Conservation (phyloP, 2,888 invertebrate species). For the Quadroppia sp. region DNA sequence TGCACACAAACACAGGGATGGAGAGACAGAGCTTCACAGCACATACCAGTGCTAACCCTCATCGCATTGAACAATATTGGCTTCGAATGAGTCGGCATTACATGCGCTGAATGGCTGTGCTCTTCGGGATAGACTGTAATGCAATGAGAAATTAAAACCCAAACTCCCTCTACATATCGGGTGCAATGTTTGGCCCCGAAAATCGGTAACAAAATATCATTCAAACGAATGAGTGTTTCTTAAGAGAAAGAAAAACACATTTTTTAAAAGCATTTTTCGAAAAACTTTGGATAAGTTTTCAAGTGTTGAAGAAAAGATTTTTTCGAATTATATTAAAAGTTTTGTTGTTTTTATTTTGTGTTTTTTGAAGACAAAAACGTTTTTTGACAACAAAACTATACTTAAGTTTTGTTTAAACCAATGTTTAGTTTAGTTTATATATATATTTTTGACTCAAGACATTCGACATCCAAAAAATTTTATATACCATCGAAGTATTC, state of each 20-base stretch:
- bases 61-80: neutral
- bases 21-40: no score
- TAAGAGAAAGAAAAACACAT: no score
- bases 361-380: constrained; percentile 1
- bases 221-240: no score
- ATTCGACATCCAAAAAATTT: neutral
- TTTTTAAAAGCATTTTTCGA: no score
- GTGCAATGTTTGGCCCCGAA: neutral
- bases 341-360: neutral
- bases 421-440: no score
- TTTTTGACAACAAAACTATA: no score
- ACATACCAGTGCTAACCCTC: neutral
- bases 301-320: no score
- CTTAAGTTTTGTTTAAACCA: no score
- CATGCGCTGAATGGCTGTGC: constrained; percentile 29
- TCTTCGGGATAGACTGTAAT: constrained; percentile 1
- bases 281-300: no score
- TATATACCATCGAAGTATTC: neutral
- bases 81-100: neutral
- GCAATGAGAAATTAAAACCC: neutral
- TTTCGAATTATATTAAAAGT: neutral
- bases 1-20: neutral
- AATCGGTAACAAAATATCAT: no score
- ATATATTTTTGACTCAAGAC: no score
- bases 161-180: neutral